phyloP scores from a whole-genome alignment of 2,113 vertebrate genomes.

The Gymnorhina tibicen region DNA sequence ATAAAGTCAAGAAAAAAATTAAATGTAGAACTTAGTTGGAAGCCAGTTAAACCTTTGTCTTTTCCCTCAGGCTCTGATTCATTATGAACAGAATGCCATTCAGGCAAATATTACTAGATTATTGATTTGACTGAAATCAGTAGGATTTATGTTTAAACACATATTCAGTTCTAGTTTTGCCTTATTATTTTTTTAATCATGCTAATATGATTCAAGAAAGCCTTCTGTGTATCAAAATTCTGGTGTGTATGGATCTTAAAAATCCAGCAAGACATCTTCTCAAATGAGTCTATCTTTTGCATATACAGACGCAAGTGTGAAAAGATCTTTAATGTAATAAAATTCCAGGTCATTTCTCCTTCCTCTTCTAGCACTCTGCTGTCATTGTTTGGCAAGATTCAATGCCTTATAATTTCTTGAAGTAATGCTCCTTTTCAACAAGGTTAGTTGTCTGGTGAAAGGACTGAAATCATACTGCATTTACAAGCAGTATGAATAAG shows the following conservation, averaged over 20 bases:
- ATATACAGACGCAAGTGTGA: fast-evolving
- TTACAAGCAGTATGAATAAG: background rate
- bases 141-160: background rate
- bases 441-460: background rate
- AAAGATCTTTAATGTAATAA: background rate
- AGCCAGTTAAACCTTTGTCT: background rate
- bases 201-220: background rate
- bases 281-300: background rate
- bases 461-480: background rate
- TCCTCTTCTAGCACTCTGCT: background rate
- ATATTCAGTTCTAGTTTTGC: background rate
- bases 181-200: background rate
- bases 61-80: background rate
- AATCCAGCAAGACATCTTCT: background rate
- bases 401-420: background rate
- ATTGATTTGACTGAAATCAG: background rate
- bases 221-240: background rate
- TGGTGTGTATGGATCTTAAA: background rate
- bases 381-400: background rate
- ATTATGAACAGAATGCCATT: background rate
- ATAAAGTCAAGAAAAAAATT: background rate
- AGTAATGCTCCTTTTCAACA: background rate
- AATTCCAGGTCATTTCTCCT: background rate
- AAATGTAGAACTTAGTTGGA: background rate
- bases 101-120: background rate